Conservation (phyloP, 1,140 invertebrate species). For the Hycleus cichorii region DNA sequence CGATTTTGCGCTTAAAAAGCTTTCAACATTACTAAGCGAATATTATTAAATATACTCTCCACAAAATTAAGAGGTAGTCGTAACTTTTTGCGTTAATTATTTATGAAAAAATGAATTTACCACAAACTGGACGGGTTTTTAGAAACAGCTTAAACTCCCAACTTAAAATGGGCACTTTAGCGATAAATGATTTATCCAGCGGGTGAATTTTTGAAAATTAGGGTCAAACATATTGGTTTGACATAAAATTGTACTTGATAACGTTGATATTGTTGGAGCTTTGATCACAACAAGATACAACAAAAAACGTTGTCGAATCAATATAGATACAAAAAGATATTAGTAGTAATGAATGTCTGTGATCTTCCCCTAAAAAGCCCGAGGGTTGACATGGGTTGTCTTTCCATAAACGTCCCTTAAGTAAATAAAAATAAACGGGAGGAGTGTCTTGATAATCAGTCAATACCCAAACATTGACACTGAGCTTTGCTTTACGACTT, state of each 20-base stretch:
- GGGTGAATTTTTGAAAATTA: too few relatives aligned
- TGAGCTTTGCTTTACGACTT: background rate
- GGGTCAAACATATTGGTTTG: too few relatives aligned
- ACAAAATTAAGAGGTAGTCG: conserved; percentile 12
- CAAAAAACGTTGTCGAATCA: too few relatives aligned
- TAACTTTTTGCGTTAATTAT: conserved; percentile 9
- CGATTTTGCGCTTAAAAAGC: conserved; percentile 15
- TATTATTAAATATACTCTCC: conserved; percentile 13
- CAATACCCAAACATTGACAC: conserved; percentile 22
- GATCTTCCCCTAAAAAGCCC: conserved; percentile 14
- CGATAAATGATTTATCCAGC: too few relatives aligned
- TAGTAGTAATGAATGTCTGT: conserved; percentile 21
- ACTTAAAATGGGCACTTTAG: too few relatives aligned
- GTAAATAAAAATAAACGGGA: conserved; percentile 16
- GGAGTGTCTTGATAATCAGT: conserved; percentile 17
- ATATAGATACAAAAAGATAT: conserved; percentile 17
- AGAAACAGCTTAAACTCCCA: too few relatives aligned
- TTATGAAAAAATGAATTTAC: background rate
- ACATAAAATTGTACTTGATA: too few relatives aligned
- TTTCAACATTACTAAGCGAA: conserved; percentile 7
- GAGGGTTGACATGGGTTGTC: conserved; percentile 3
- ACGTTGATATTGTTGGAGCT: too few relatives aligned
- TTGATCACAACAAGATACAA: too few relatives aligned
- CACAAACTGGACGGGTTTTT: too few relatives aligned
- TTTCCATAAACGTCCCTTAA: conserved; percentile 10